phyloP scores from a whole-genome alignment of 2,888 invertebrate genomes.

The Plutella xylostella region DNA sequence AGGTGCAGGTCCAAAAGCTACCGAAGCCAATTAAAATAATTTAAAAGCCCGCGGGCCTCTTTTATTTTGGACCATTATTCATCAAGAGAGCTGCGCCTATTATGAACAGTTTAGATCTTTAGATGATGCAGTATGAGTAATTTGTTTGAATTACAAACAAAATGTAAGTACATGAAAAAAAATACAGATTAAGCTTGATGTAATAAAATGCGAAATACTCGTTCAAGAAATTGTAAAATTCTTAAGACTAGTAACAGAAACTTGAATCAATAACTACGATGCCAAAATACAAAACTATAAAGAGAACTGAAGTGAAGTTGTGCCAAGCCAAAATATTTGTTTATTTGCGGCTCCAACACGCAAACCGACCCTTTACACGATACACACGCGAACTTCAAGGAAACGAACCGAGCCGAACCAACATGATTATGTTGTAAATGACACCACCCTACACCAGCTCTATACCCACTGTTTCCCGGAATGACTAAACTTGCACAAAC shows the following conservation, averaged over 20 bases:
- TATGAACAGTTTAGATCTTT: conserved; percentile 63
- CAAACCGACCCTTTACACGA: conserved; percentile 48
- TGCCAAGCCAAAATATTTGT: conserved; percentile 18
- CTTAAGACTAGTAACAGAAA: too few species aligned
- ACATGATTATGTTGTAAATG: conserved; percentile 44
- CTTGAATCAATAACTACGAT: too few species aligned
- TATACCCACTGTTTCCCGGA: conserved; percentile 29
- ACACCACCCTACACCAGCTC: conserved; percentile 23
- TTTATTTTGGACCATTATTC: conserved; percentile 67
- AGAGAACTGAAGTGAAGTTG: background rate
- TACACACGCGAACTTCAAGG: conserved; percentile 56
- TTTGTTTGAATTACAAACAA: conserved; percentile 46
- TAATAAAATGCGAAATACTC: too few species aligned
- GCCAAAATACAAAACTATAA: too few species aligned
- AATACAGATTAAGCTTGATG: too few species aligned
- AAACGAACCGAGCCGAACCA: conserved; percentile 42
- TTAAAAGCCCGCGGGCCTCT: conserved; percentile 62
- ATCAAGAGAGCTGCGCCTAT: conserved; percentile 58
- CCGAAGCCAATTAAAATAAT: conserved; percentile 72
- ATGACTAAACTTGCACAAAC: conserved; percentile 21
- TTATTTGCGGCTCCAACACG: conserved; percentile 52
- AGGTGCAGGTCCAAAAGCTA: conserved; percentile 49
- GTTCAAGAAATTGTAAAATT: too few species aligned
- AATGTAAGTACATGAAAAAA: conserved; percentile 19
- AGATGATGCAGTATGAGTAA: conserved; percentile 52